These are phyloP conservation scores for Allophyes oxyacanthae DNA, from an alignment of 2,888 invertebrate genomes.

Conservation along the genomic window DNA sequence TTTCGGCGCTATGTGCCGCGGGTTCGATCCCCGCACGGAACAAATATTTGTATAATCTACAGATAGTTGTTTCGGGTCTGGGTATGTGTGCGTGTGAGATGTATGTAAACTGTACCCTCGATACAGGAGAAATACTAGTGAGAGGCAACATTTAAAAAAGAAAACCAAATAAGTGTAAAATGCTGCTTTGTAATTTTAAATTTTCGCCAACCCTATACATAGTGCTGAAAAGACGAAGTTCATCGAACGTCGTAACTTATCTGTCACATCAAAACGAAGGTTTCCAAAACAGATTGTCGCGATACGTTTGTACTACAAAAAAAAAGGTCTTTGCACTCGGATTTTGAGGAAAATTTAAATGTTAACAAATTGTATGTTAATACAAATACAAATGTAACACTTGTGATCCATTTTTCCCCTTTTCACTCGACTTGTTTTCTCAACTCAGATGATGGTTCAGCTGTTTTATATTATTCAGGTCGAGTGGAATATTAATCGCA, in stretches of 20 bases:
- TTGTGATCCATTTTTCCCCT: conserved; percentile 23
- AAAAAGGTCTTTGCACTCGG: conserved; percentile 44
- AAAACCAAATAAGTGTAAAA: no score
- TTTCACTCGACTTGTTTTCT: conserved; percentile 14
- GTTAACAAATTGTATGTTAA: conserved; percentile 37
- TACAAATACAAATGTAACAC: conserved; percentile 16
- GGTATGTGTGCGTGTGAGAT: no score
- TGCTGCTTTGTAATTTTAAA: no score
- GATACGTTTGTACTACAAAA: conserved; percentile 20
- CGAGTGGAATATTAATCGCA: neutral
- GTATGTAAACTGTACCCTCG: no score
- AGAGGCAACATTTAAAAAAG: no score
- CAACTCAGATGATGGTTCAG: conserved; percentile 1
- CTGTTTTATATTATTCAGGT: conserved; percentile 7
- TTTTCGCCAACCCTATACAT: conserved; percentile 21
- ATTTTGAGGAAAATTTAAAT: conserved; percentile 40
- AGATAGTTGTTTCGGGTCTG: no score
- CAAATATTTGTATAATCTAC: no score
- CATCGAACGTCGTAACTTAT: conserved; percentile 46
- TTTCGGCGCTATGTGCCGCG: no score
- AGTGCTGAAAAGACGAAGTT: conserved; percentile 28
- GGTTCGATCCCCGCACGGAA: no score
- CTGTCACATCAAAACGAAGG: conserved; percentile 22
- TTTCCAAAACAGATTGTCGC: conserved; percentile 22
- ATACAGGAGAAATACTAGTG: no score